These are phyloP conservation scores for Nesoenas mayeri DNA, from an alignment of 2,113 vertebrate species.

Conservation along the genomic window DNA sequence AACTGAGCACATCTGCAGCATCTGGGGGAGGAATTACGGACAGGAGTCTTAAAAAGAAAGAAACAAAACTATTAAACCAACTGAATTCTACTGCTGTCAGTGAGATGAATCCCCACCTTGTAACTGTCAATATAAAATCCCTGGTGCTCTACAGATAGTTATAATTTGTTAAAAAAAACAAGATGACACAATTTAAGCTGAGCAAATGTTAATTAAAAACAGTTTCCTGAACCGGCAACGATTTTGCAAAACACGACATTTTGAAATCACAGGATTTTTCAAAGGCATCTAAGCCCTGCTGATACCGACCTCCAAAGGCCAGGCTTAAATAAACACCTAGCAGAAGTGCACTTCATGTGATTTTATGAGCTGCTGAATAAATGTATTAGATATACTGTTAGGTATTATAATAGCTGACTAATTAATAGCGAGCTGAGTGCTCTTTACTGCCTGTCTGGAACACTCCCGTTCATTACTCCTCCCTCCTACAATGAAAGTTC, in stretches of 20 bases:
- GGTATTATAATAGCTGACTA: not conserved
- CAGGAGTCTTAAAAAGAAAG: not conserved
- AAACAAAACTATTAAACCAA: not conserved
- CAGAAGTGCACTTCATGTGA: not conserved
- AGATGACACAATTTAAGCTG: not conserved
- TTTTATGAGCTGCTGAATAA: not conserved
- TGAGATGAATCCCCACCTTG: not conserved
- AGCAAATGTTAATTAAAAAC: not conserved
- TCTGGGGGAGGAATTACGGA: accelerated
- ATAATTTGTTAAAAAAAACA: not conserved
- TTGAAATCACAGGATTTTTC: not conserved
- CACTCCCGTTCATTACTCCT: not conserved
- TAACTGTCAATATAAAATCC: not conserved
- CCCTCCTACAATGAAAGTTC: not conserved
- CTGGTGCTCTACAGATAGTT: not conserved
- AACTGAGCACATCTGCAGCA: not conserved
- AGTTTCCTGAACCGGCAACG: not conserved
- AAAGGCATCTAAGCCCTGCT: not conserved
- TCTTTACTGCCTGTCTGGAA: constrained; percentile 12
- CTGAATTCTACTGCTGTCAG: accelerated
- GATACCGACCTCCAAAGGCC: not conserved
- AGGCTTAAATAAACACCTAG: not conserved
- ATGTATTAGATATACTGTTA: not conserved
- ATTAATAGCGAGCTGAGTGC: constrained; percentile 46
- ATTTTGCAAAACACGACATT: accelerated